Evolutionary conservation across 2,113 vertebrate genomes (phyloP).

Genomic region (Xiphorhynchus elegans): DNA sequence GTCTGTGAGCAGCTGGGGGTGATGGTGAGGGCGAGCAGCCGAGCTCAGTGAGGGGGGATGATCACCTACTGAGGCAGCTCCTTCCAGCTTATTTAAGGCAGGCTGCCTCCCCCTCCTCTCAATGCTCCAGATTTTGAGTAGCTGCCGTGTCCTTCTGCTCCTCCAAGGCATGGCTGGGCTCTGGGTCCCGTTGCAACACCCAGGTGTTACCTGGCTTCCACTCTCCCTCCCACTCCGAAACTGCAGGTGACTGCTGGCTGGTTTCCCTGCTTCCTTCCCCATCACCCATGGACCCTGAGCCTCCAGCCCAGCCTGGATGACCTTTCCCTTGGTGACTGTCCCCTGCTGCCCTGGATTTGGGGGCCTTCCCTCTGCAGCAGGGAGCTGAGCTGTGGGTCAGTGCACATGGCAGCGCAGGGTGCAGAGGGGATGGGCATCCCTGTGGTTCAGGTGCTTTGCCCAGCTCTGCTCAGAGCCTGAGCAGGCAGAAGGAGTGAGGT

Average conservation of each 20-base stretch:
- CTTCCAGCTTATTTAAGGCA: background rate
- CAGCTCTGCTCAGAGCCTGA: background rate
- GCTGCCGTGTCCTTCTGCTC: background rate
- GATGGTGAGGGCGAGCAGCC: fast-evolving
- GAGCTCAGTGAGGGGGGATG: background rate
- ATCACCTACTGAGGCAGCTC: background rate
- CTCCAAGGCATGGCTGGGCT: fast-evolving
- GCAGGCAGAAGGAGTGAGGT: fast-evolving
- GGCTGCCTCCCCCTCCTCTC: fast-evolving
- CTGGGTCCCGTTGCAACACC: background rate
- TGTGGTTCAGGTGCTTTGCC: background rate
- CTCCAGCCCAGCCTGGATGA: fast-evolving
- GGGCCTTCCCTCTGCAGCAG: fast-evolving
- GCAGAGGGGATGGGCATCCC: background rate
- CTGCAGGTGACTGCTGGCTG: background rate
- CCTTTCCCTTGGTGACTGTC: background rate
- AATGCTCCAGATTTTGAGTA: background rate
- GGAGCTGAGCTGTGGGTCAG: background rate
- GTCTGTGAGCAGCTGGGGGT: background rate
- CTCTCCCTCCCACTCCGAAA: constrained; percentile 31
- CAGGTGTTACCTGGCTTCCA: background rate
- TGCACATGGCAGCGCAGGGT: fast-evolving
- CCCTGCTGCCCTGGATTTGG: background rate
- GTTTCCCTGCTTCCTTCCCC: background rate
- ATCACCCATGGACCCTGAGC: background rate